Percentiles rank a stretch among this genome's conserved stretches.
These are phyloP conservation scores for Anthopleura sola DNA, from an alignment of 64 coral and sea anemone genomes.

Conservation along the genomic window DNA sequence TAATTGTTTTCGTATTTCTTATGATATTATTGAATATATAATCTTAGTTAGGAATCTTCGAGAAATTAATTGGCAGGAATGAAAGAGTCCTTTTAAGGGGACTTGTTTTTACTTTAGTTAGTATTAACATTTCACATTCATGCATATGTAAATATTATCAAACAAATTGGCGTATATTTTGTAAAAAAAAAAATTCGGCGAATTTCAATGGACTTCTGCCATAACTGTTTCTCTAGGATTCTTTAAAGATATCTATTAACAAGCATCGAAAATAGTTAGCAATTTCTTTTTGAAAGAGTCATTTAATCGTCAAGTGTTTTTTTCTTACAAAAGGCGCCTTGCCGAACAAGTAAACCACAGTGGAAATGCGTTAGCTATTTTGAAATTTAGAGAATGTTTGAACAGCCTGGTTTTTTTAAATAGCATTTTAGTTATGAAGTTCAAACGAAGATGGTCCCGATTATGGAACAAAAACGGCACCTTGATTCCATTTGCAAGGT, in stretches of 20 bases:
- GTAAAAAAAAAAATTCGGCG: constrained; percentile 10
- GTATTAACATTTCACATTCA: constrained; percentile 12
- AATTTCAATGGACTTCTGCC: constrained; percentile 14
- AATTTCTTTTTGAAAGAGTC: not conserved
- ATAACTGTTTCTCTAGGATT: constrained; percentile 24
- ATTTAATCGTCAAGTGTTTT: not conserved
- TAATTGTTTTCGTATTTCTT: constrained; percentile 20
- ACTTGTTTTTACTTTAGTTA: constrained; percentile 17
- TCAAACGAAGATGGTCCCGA: too few relatives aligned
- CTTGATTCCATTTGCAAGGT: too few relatives aligned
- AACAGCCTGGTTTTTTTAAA: too few relatives aligned
- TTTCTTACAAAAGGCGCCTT: not conserved
- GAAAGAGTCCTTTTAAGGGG: not conserved
- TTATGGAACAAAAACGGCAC: too few relatives aligned
- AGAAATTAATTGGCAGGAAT: constrained; percentile 25
- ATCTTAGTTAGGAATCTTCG: constrained; percentile 19
- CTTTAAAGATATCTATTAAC: not conserved
- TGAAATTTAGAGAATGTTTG: not conserved
- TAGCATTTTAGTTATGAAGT: too few relatives aligned
- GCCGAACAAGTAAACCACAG: not conserved
- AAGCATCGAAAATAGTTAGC: not conserved
- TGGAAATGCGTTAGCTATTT: not conserved
- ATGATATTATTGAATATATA: constrained; percentile 9
- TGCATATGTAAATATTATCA: constrained; percentile 14
- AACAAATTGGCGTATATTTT: constrained; percentile 22